A percentile compares a stretch with the other conserved stretches of the same genome.
phyloP scores from a whole-genome alignment of 2,888 invertebrate species.

The Strigamia maritima region DNA sequence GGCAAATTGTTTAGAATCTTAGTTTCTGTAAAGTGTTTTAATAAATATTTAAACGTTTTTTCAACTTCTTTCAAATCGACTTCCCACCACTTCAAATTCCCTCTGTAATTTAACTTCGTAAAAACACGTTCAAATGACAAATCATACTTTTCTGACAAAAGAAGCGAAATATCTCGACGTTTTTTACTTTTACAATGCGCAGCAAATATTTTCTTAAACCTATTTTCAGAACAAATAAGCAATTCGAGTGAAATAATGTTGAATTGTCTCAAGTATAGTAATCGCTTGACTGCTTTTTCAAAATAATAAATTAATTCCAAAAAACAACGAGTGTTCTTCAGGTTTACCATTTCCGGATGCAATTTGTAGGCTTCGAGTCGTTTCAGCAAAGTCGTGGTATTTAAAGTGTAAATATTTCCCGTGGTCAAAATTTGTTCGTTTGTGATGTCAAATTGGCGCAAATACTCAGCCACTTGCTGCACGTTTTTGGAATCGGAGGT shows the following conservation, averaged over 20 bases:
- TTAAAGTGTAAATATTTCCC: not conserved
- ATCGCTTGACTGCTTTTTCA: not conserved
- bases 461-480: not conserved
- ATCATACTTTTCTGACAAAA: no score
- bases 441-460: not conserved
- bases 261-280: not conserved
- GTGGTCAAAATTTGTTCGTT: not conserved
- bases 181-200: not conserved
- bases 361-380: not conserved
- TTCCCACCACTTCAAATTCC: not conserved
- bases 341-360: not conserved
- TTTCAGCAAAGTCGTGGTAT: not conserved
- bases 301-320: not conserved
- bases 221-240: not conserved
- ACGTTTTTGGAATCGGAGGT: not conserved
- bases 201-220: not conserved
- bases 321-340: not conserved
- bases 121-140: not conserved
- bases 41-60: not conserved
- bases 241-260: not conserved
- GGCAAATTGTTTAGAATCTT: not conserved
- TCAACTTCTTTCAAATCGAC: not conserved
- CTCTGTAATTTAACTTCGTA: not conserved
- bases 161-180: not conserved
- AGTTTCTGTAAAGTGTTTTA: not conserved